Evolutionary conservation across 2,797 vertebrate species (phyloP).

Genomic region (Tenualosa ilisha): DNA sequence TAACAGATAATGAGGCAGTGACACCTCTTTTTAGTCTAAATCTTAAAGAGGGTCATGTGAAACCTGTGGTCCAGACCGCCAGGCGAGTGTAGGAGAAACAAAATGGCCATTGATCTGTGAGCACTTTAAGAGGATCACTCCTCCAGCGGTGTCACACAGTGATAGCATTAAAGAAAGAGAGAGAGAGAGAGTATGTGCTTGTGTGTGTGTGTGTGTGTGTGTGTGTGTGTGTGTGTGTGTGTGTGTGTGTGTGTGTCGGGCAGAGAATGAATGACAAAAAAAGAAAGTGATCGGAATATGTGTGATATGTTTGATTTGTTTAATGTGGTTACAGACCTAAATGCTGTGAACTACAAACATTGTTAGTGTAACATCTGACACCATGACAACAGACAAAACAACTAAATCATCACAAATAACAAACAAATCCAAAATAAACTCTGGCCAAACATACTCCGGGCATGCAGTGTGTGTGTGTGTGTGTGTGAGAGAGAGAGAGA

Average conservation of each 20-base stretch:
- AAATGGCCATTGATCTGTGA: slow-evolving; percentile 18
- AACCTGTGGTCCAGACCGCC: background rate
- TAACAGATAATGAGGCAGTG: background rate
- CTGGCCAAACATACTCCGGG: background rate
- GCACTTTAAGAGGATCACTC: slow-evolving; percentile 13
- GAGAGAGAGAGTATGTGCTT: no score
- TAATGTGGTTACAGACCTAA: slow-evolving; percentile 35
- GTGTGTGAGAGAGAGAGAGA: background rate
- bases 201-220: background rate
- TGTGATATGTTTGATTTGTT: slow-evolving; percentile 31
- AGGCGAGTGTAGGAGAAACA: background rate
- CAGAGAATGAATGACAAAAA: background rate
- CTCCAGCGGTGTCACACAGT: background rate
- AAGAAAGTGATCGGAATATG: background rate
- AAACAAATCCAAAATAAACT: background rate
- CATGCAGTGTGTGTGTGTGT: slow-evolving; percentile 9
- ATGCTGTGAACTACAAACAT: background rate
- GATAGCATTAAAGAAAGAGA: background rate
- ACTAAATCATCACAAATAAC: background rate
- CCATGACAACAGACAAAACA: background rate
- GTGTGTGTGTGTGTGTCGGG: slow-evolving; percentile 27
- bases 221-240: slow-evolving; percentile 7
- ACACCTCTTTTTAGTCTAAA: slow-evolving; percentile 18
- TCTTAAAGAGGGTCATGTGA: slow-evolving; percentile 16
- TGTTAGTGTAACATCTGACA: slow-evolving; percentile 4